Base-by-base conservation (phyloP, 1,140 invertebrate genomes). In the Euwallacea similis region DNA sequence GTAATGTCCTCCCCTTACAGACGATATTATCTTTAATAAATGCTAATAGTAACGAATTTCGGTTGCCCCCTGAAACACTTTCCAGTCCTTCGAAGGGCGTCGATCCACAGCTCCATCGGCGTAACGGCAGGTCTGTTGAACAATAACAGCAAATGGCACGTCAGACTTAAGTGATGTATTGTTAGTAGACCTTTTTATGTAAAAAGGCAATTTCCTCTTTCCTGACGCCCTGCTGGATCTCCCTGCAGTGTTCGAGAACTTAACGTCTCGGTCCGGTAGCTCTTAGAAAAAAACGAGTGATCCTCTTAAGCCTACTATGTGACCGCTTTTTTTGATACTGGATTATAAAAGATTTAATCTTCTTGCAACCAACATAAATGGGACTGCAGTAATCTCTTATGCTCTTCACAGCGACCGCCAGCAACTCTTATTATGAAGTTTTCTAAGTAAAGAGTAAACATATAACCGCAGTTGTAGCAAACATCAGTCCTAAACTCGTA, bases 391-490 rank as follows among this genome's bases (percentile, higher is more conserved):
- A 33, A 33, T 33, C 21, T 1, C 21, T 33, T 33, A 33, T 33
- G 21, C 21, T 33, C 21, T 33, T 33, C 21, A 33, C 21, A 33
- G 21, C 21, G 21, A 33, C 1, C 21, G 21, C 21, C 21, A 33
- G 21, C 21, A 33, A 33, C 21, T 33, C 21, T 33, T 33, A 33
- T 33, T 33, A 33, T 59, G 42, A 41, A 61, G 54, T 61, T 66
- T 73, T 72, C 72, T 59, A 72, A 75, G 74, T 74, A 69, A 62
- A 75, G 61, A 75, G 74, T 73, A 64, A 75, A 75, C 74, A 75
- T 73, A 75, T 75, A 75, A 75, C 74, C 74, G 67, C 72, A 73
- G 71, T 67, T 65, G 73, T 72, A 11, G 74, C 72, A 73, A 75
- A 75, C 74, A 75, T 63, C 71, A 75, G 73, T 75, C 73, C 73